Percentiles rank a stretch among this genome's conserved stretches.
Conservation (phyloP, 1,140 invertebrate species). For the Lasaia peninsularis region DNA sequence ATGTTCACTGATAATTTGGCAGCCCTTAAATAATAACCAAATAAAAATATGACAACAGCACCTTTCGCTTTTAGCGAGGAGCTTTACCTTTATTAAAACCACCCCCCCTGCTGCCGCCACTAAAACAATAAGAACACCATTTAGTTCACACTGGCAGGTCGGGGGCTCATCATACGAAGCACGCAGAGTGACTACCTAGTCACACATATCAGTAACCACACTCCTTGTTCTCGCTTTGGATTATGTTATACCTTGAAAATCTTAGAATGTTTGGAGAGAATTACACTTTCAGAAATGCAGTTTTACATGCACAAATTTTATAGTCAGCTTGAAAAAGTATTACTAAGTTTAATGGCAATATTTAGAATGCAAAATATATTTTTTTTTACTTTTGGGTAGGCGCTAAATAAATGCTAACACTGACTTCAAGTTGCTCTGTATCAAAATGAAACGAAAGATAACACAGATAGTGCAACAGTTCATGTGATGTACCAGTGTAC, state of each 20-base stretch:
- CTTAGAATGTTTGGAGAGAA: constrained; percentile 52
- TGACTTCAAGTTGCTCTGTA: no score
- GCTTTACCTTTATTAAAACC: constrained; percentile 93
- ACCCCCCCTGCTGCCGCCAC: constrained; percentile 90
- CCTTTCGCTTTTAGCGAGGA: constrained; percentile 82
- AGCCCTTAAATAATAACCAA: constrained; percentile 75
- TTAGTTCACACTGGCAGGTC: constrained; percentile 81
- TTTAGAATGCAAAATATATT: no score
- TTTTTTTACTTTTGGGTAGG: no score
- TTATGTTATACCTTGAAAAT: constrained; percentile 69
- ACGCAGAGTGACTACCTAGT: constrained; percentile 78
- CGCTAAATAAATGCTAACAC: no score
- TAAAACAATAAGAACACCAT: constrained; percentile 88
- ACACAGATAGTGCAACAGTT: no score
- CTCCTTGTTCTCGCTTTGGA: constrained; percentile 71
- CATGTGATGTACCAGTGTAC: no score
- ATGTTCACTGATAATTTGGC: constrained; percentile 53
- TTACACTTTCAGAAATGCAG: constrained; percentile 29
- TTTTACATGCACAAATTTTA: constrained; percentile 34
- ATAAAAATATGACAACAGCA: constrained; percentile 83
- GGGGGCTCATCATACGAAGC: constrained; percentile 80
- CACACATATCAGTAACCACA: constrained; percentile 79
- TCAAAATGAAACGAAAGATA: no score
- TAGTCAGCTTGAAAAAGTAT: constrained; percentile 33
- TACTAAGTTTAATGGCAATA: no score